Percentiles rank a stretch among this genome's conserved stretches.
phyloP scores from a whole-genome alignment of 2,888 invertebrate genomes.

The Tethea ocularis region DNA sequence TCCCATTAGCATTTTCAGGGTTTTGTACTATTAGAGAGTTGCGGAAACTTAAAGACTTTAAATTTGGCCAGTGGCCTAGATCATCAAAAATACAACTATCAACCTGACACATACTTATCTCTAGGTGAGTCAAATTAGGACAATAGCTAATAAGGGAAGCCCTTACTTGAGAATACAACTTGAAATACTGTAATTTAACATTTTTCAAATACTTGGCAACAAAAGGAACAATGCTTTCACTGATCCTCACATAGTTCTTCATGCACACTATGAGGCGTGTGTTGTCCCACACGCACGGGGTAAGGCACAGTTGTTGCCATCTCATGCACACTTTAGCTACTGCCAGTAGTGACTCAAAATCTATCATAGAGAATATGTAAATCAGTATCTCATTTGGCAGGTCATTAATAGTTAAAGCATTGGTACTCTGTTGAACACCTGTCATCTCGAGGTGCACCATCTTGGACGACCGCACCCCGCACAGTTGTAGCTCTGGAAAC shows the following conservation, averaged over 20 bases:
- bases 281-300: slow-evolving; percentile 80
- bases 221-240: slow-evolving; percentile 80
- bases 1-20: slow-evolving; percentile 73
- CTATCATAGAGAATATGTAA: slow-evolving; percentile 81
- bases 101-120: slow-evolving; percentile 82
- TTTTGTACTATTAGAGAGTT: slow-evolving; percentile 79
- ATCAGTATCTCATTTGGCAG: slow-evolving; percentile 81
- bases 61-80: slow-evolving; percentile 75
- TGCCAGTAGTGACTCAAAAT: slow-evolving; percentile 76
- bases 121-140: slow-evolving; percentile 79
- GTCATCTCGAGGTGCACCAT: slow-evolving; percentile 80
- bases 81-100: slow-evolving; percentile 82
- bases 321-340: slow-evolving; percentile 77
- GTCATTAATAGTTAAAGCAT: slow-evolving; percentile 73
- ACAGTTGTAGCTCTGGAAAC: slow-evolving; percentile 61
- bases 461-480: slow-evolving; percentile 46
- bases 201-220: slow-evolving; percentile 80
- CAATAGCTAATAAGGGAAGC: slow-evolving; percentile 77
- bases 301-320: slow-evolving; percentile 79
- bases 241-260: slow-evolving; percentile 80
- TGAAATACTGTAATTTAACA: slow-evolving; percentile 82
- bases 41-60: slow-evolving; percentile 79
- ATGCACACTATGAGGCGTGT: slow-evolving; percentile 80
- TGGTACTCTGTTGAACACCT: slow-evolving; percentile 57
- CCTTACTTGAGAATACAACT: slow-evolving; percentile 79